phyloP scores from a whole-genome alignment of 2,797 vertebrate genomes.

The Alcedo atthis region DNA sequence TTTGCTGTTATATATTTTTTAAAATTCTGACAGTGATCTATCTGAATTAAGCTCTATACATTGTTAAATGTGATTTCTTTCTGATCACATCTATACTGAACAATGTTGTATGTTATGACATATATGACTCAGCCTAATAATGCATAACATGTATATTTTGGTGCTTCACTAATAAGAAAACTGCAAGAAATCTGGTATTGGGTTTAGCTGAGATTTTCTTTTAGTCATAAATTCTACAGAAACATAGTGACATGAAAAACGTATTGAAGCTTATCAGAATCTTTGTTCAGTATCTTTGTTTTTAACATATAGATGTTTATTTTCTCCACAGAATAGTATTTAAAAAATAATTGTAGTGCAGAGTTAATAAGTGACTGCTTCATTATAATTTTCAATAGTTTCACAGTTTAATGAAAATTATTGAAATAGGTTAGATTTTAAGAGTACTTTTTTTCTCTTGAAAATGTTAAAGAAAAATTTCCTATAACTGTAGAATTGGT shows the following conservation, averaged over 20 bases:
- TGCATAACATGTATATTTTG: background rate
- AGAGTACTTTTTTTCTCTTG: background rate
- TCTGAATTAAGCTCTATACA: background rate
- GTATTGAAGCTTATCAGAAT: background rate
- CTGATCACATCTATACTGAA: background rate
- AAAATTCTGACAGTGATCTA: background rate
- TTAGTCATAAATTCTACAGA: background rate
- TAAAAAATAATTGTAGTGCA: background rate
- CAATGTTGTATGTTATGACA: background rate
- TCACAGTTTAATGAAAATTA: background rate
- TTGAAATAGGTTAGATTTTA: background rate
- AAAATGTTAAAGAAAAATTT: background rate
- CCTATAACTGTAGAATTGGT: background rate
- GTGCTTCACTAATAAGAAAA: background rate
- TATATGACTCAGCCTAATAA: background rate
- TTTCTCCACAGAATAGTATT: background rate
- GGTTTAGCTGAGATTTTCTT: background rate
- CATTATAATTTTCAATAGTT: background rate
- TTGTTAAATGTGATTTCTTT: background rate
- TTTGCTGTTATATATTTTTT: background rate
- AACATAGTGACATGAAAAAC: background rate
- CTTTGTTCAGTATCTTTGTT: background rate
- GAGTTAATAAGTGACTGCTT: background rate
- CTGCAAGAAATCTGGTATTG: background rate
- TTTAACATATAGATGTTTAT: background rate